Evolutionary conservation across 2,113 vertebrate species (phyloP), one percentile per base, ranked within the genome.

Genomic region (Otis tarda): DNA sequence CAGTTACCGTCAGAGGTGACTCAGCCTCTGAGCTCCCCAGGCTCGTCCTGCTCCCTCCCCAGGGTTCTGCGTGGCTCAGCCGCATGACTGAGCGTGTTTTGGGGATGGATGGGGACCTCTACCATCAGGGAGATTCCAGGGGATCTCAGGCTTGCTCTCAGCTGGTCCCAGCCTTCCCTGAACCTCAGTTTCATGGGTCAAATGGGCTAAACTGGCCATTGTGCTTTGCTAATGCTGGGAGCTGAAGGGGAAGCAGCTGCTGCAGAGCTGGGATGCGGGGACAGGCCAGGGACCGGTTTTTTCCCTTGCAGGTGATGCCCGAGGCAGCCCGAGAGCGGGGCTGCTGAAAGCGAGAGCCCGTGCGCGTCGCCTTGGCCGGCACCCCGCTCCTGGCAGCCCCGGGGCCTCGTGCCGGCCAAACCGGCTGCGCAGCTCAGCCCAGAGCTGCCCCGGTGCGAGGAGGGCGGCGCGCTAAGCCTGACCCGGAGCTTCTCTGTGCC

Each of bases 331-430:
- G 23, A 64, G 76, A 69, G 52, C 0, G 2, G 73, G 22, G n/a
- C 83, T 95, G 76, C 45, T n/a, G 70, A 93, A 89, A 93, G 56
- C 0, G 10, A 89, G 59, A 94, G 89, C 19, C 82, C 0, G 0
- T 22, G n/a, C 1, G 0, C 1, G 1, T 84, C 41, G 17, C n/a
- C 35, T 49, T 5, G 35, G 23, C 57, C 2, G 3, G 33, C 0
- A 13, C 71, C 90, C 89, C 0, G 4, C 78, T 56, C 64, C 79
- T 0, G 1, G 41, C 69, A 65, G 63, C 57, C 4, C 30, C 0
- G 1, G 12, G 63, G 59, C 43, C 24, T 56, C 1, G 3, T 0
- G 12, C 86, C 0, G 0, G 53, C 67, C 33, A 83, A 94, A 96
- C 90, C 28, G 18, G 83, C 95, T 93, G 83, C 0, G 0, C n/a